These are phyloP conservation scores for Astreopora myriophthalma DNA, from an alignment of 64 coral and sea anemone genomes.

Conservation along the genomic window DNA sequence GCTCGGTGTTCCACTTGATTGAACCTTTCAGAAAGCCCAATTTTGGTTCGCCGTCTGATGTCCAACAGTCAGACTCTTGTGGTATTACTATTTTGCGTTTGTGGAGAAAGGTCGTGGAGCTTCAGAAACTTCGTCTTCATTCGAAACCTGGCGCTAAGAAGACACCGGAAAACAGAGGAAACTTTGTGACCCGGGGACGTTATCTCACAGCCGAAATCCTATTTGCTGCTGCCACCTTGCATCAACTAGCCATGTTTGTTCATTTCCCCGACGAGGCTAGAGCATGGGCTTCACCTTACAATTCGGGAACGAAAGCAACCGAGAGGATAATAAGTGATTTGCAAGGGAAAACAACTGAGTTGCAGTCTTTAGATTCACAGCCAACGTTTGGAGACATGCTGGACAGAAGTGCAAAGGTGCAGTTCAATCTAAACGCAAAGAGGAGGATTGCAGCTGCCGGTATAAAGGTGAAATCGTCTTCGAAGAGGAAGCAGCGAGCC, in stretches of 20 bases:
- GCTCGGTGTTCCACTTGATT: conserved; percentile 15
- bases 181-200: conserved; percentile 57
- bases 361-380: conserved; percentile 46
- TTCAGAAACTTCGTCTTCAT: conserved; percentile 50
- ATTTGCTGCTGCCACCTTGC: conserved; percentile 55
- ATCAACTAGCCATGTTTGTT: conserved; percentile 65
- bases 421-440: conserved; percentile 64
- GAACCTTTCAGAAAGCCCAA: conserved; percentile 59
- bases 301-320: conserved; percentile 38
- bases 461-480: conserved; percentile 34
- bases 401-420: conserved; percentile 61
- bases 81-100: conserved; percentile 47
- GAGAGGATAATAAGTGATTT: conserved; percentile 54
- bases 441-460: conserved; percentile 35
- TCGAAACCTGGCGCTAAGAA: conserved; percentile 39
- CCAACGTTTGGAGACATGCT: conserved; percentile 64
- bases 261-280: conserved; percentile 36
- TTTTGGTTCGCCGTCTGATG: conserved; percentile 46
- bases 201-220: conserved; percentile 62
- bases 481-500: conserved; percentile 29
- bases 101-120: conserved; percentile 19
- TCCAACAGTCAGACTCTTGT: conserved; percentile 42
- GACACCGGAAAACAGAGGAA: conserved; percentile 25
- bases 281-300: conserved; percentile 47
- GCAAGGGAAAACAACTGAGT: conserved; percentile 58